Base-by-base conservation (phyloP, 1,140 invertebrate genomes). In the Drosophila kohkoa region DNA sequence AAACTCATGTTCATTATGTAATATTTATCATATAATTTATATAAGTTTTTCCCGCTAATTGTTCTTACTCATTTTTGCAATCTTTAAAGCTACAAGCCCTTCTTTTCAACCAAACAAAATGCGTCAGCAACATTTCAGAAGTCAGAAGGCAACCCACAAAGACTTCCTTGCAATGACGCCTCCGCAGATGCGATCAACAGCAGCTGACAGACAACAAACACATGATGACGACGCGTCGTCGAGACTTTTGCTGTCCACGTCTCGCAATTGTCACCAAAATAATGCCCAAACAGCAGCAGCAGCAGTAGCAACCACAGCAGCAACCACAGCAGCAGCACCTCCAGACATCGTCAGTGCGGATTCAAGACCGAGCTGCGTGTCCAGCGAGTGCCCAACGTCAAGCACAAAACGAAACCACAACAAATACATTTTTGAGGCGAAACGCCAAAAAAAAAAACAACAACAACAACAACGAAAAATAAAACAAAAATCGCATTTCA, bases 351-450 rank as follows among this genome's bases (percentile, higher is more conserved):
- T 15, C 76, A 83, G 81, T 79, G 46, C 43, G 11, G 57, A 62
- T 63, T 70, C 57, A 41, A 54, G 15, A 5, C 48, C 48, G 15
- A 48, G 46, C 15, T 5, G 6, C 4, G 28, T 13, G 54, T 51
- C 55, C 45, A 38, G 35, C 35, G 35, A 38, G 46, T 32, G 54
- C 52, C 52, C 60, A 81, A 45, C 67, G 80, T 66, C 65, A 71
- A 49, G 63, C n/a, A 63, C 60, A 74, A 63, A 71, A 30, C 15
- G 13, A 51, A 51, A 55, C 7, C 7, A 55, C 75, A 63, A 73
- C 57, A 72, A 73, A 82, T 75, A 81, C 63, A 88, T 73, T 87
- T 87, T 77, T 82, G 76, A 88, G 83, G 63, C 79, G 66, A 87
- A 88, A 79, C 75, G 77, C 72, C 68, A 86, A 79, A 86, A 76